These are phyloP conservation scores for Griposia aprilina DNA, from an alignment of 2,888 invertebrate species.

Conservation along the genomic window DNA sequence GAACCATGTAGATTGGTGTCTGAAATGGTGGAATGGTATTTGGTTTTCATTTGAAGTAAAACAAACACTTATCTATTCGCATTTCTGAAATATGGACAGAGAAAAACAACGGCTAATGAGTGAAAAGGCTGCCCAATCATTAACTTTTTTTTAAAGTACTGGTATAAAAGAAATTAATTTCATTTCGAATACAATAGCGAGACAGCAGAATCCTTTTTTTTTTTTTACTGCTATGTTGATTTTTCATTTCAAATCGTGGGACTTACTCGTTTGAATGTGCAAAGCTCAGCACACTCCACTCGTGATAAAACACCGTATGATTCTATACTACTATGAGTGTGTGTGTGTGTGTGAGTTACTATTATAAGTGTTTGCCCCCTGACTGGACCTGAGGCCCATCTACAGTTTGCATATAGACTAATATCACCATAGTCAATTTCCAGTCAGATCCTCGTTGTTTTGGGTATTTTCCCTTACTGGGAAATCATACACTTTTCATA, in stretches of 20 bases:
- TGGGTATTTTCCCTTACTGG: not conserved
- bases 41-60: conserved; percentile 24
- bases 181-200: not conserved
- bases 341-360: no score
- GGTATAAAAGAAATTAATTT: no score
- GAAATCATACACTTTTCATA: no score
- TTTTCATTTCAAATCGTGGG: no score
- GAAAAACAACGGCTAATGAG: not conserved
- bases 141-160: not conserved
- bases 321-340: not conserved
- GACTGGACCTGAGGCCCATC: not conserved
- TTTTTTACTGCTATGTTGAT: not conserved
- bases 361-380: not conserved
- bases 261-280: not conserved
- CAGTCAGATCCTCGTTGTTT: not conserved
- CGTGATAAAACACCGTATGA: not conserved
- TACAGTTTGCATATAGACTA: not conserved
- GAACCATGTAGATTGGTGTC: no score
- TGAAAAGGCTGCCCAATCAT: not conserved
- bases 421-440: not conserved
- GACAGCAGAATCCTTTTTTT: not conserved
- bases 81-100: not conserved
- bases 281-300: not conserved
- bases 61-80: conserved; percentile 34
- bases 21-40: no score